Evolutionary conservation across 2,113 vertebrate genomes (phyloP).

Genomic region (Progne subis): DNA sequence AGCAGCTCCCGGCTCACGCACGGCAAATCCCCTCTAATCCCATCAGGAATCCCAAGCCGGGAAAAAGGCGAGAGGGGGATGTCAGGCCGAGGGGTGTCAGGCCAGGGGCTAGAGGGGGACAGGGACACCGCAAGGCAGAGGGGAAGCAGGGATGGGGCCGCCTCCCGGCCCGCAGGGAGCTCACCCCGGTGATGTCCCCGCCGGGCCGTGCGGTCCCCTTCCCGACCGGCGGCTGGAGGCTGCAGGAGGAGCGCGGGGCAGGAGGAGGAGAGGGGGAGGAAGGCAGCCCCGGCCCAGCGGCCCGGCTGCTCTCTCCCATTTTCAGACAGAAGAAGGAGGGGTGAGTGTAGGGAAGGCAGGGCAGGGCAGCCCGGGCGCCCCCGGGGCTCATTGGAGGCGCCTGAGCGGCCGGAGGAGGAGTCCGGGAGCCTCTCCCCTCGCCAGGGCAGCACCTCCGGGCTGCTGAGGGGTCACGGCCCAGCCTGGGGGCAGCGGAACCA

Average conservation of each 20-base stretch:
- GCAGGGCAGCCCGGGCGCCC: background rate
- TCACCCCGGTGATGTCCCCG: conserved; percentile 38
- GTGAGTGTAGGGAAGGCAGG: background rate
- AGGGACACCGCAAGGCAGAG: background rate
- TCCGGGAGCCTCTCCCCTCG: background rate
- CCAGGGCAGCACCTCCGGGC: background rate
- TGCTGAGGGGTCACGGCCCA: background rate
- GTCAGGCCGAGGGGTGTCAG: background rate
- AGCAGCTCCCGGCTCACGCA: conserved; percentile 7
- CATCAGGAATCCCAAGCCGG: background rate
- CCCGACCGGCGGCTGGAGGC: background rate
- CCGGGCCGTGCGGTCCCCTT: background rate
- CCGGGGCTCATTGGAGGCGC: conserved; percentile 30
- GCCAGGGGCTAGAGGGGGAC: background rate
- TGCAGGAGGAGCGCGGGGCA: background rate
- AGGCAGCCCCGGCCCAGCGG: background rate
- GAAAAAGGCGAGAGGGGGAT: background rate
- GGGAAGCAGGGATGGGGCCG: background rate
- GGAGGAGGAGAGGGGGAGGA: background rate
- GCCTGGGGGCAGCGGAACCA: background rate
- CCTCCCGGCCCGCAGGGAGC: background rate
- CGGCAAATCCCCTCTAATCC: conserved; percentile 37
- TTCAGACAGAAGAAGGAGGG: background rate
- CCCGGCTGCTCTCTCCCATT: background rate
- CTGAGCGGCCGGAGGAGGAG: conserved; percentile 15